phyloP scores from a whole-genome alignment of 2,113 vertebrate genomes.

The Gasterosteus nipponicus region DNA sequence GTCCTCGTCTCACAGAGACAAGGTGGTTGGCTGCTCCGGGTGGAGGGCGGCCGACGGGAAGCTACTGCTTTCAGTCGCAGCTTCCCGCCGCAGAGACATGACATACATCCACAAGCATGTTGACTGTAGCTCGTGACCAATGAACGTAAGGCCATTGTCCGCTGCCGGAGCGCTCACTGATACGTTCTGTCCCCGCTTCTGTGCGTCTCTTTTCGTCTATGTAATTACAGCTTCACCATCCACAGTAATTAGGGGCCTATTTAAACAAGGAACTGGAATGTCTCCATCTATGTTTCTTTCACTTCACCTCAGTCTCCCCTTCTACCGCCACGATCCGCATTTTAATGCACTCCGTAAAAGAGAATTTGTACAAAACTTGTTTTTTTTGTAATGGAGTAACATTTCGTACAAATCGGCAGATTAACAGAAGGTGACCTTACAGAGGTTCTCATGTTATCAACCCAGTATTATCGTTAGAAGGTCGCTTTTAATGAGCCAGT shows the following conservation, averaged over 20 bases:
- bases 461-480: neutral
- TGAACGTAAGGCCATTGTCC: constrained; percentile 62
- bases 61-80: neutral
- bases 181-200: constrained; percentile 39
- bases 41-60: no score
- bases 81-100: constrained; percentile 39
- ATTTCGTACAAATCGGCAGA: constrained; percentile 8
- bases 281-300: constrained; percentile 56
- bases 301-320: constrained; percentile 38
- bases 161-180: constrained; percentile 37
- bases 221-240: constrained; percentile 76
- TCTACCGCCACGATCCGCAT: constrained; percentile 45
- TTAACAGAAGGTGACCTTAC: constrained; percentile 1
- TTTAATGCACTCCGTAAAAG: constrained; percentile 7
- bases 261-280: constrained; percentile 73
- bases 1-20: constrained; percentile 13
- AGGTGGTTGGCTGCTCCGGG: constrained; percentile 25
- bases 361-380: neutral
- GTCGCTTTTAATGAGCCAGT: constrained; percentile 36
- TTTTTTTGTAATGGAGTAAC: constrained; percentile 2
- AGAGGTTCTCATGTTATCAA: neutral
- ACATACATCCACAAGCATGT: constrained; percentile 62
- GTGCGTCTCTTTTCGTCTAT: constrained; percentile 50
- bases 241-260: constrained; percentile 76
- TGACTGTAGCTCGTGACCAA: constrained; percentile 55